phyloP scores from a whole-genome alignment of 2,797 vertebrate species.

The Darevskia mixta region DNA sequence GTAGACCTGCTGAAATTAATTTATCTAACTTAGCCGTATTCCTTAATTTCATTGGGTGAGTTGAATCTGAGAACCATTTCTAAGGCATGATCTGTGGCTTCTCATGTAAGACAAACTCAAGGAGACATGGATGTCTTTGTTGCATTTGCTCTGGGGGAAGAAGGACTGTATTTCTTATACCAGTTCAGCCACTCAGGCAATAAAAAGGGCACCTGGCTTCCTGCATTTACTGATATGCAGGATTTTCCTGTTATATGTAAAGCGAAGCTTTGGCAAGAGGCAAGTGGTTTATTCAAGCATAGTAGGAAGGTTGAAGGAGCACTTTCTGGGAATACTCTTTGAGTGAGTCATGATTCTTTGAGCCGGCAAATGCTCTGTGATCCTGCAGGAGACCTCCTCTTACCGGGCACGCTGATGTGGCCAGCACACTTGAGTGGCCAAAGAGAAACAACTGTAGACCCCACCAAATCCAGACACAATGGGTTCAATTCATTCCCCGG shows the following conservation, averaged over 20 bases:
- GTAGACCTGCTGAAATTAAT: too few species aligned
- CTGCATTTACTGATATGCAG: conserved; percentile 28
- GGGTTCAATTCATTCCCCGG: conserved; percentile 55
- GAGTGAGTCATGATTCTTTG: conserved; percentile 27
- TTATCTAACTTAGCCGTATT: too few species aligned
- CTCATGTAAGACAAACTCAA: conserved; percentile 20
- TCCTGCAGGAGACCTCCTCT: conserved; percentile 19
- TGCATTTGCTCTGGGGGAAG: background rate
- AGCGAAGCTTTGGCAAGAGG: conserved; percentile 7
- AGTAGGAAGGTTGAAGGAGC: conserved; percentile 28
- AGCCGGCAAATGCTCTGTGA: conserved; percentile 1
- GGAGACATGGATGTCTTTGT: conserved; percentile 11
- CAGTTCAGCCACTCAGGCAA: background rate
- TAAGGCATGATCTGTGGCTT: background rate
- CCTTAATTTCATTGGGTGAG: background rate
- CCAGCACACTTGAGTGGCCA: background rate
- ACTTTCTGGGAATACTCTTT: conserved; percentile 38
- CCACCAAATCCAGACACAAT: conserved; percentile 56
- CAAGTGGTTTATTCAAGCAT: conserved; percentile 33
- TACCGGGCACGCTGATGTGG: conserved; percentile 45
- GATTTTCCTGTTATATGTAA: conserved; percentile 31
- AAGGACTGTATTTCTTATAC: background rate
- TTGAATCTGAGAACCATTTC: background rate
- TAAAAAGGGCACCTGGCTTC: conserved; percentile 1
- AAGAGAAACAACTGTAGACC: conserved; percentile 17